phyloP scores from a whole-genome alignment of 2,888 invertebrate genomes.

The Agrochola litura region DNA sequence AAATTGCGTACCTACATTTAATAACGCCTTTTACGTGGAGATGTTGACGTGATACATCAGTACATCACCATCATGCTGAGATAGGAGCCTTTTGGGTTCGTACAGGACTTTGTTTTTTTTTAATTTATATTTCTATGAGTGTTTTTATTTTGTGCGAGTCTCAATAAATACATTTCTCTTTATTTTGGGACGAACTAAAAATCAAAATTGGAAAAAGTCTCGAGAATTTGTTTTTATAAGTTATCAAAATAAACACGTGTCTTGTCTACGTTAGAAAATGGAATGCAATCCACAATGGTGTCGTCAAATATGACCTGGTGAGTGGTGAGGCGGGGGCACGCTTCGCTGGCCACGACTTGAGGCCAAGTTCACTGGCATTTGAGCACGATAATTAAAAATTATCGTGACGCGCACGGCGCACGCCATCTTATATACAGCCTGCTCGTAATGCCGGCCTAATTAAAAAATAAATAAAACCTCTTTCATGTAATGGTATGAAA shows the following conservation, averaged over 20 bases:
- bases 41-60: slow-evolving; percentile 18
- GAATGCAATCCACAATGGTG: slow-evolving; percentile 78
- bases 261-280: slow-evolving; percentile 66
- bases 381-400: slow-evolving; percentile 90
- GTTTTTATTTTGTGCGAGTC: too few species aligned
- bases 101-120: too few species aligned
- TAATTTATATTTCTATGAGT: too few species aligned
- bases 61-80: not conserved
- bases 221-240: slow-evolving; percentile 36
- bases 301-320: slow-evolving; percentile 87
- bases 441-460: slow-evolving; percentile 71
- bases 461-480: slow-evolving; percentile 68
- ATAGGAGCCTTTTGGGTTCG: too few species aligned
- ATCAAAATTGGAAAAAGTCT: slow-evolving; percentile 31
- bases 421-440: slow-evolving; percentile 86
- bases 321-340: slow-evolving; percentile 83
- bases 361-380: slow-evolving; percentile 91
- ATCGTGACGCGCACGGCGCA: slow-evolving; percentile 89
- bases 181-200: slow-evolving; percentile 22
- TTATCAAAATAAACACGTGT: slow-evolving; percentile 70
- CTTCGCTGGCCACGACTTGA: slow-evolving; percentile 82
- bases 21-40: slow-evolving; percentile 12
- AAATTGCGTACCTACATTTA: slow-evolving; percentile 12
- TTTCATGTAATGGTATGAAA: slow-evolving; percentile 43
- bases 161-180: too few species aligned